These are phyloP conservation scores for Hydrolagus colliei DNA, from an alignment of 2,797 vertebrate genomes.

Conservation along the genomic window DNA sequence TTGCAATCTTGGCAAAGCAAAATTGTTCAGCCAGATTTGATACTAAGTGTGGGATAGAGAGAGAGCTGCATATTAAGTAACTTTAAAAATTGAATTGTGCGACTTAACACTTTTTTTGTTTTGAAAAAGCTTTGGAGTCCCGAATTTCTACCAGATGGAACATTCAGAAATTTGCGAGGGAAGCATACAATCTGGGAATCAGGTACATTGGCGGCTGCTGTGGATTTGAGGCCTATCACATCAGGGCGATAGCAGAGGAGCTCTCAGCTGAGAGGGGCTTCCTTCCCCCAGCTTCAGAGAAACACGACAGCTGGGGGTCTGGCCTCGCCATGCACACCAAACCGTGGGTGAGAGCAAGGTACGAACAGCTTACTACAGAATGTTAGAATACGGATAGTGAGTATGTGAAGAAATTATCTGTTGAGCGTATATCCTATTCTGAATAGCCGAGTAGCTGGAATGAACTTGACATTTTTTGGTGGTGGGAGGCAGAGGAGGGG, in stretches of 20 bases:
- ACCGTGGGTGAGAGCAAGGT: conserved; percentile 90
- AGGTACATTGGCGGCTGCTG: conserved; percentile 85
- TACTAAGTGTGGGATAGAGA: too few relatives aligned
- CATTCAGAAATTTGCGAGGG: conserved; percentile 79
- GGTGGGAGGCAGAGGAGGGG: too few relatives aligned
- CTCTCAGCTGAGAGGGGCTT: conserved; percentile 70
- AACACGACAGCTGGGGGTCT: conserved; percentile 80
- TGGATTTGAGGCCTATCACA: conserved; percentile 85
- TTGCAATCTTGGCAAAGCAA: too few relatives aligned
- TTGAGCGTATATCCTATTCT: too few relatives aligned
- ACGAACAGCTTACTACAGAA: conserved; percentile 35
- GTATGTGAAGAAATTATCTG: neutral
- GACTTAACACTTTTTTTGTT: conserved; percentile 30
- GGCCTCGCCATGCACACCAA: conserved; percentile 83
- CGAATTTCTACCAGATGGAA: conserved; percentile 82
- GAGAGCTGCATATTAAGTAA: too few relatives aligned
- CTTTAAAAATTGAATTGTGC: neutral
- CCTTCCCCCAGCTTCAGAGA: conserved; percentile 73
- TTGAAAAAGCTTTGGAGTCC: conserved; percentile 71
- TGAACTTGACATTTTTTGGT: too few relatives aligned
- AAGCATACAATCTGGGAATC: conserved; percentile 75
- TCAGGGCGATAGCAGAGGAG: conserved; percentile 80
- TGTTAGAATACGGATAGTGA: neutral
- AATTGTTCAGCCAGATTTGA: too few relatives aligned
- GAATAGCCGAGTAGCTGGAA: too few relatives aligned